Conservation (phyloP, 1,140 invertebrate species). For the Halyomorpha halys region DNA sequence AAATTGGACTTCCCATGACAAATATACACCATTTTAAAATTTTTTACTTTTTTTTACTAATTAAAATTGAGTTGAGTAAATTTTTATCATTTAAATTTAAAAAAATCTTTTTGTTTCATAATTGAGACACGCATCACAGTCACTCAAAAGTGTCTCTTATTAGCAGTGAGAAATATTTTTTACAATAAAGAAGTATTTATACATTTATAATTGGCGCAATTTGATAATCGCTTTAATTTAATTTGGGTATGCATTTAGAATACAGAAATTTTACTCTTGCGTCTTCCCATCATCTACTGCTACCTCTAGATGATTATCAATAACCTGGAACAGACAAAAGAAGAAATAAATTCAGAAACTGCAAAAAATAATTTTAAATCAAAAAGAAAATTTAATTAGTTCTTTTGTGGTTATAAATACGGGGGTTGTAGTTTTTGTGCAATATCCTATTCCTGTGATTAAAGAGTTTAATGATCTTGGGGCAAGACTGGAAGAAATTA, state of each 20-base stretch:
- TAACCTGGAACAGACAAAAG: neutral
- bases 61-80: neutral
- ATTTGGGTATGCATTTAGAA: slow-evolving; percentile 18
- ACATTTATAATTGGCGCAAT: slow-evolving; percentile 19
- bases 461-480: too few relatives aligned
- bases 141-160: slow-evolving; percentile 9
- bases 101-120: slow-evolving; percentile 12
- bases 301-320: slow-evolving; percentile 10
- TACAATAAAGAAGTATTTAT: slow-evolving; percentile 23
- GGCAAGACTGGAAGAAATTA: too few relatives aligned
- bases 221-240: slow-evolving; percentile 16
- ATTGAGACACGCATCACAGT: slow-evolving; percentile 11
- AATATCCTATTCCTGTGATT: too few relatives aligned
- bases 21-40: slow-evolving; percentile 18
- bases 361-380: neutral
- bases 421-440: too few relatives aligned
- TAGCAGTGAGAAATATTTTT: slow-evolving; percentile 18
- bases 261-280: slow-evolving; percentile 7
- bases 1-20: slow-evolving; percentile 15
- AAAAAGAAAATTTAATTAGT: neutral
- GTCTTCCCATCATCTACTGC: neutral
- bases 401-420: too few relatives aligned
- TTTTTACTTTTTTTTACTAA: too few relatives aligned
- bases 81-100: slow-evolving; percentile 14
- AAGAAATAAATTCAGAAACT: neutral